phyloP scores from a whole-genome alignment of 2,888 invertebrate genomes.

The Caenorhabditis sp. region DNA sequence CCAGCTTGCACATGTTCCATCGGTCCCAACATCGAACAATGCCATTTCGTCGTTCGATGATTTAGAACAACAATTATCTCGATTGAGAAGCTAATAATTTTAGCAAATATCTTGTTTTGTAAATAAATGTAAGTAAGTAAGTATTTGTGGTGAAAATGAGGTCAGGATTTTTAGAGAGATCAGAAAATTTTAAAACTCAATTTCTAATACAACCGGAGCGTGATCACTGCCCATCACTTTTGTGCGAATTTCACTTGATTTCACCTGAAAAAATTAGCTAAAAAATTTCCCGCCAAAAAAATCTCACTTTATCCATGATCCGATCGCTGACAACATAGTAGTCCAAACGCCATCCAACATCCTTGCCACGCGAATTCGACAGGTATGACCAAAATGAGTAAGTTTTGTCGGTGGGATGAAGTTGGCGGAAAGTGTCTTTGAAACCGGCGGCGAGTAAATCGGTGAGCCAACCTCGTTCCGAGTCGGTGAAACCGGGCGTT shows the following conservation, averaged over 20 bases:
- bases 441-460: conserved; percentile 81
- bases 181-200: conserved; percentile 74
- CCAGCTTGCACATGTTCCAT: conserved; percentile 13
- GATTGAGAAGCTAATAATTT: conserved; percentile 31
- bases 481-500: conserved; percentile 92
- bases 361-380: conserved; percentile 84
- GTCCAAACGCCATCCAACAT: conserved; percentile 96
- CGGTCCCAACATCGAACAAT: conserved; percentile 13
- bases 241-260: conserved; percentile 83
- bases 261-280: conserved; percentile 31
- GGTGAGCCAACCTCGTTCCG: conserved; percentile 90
- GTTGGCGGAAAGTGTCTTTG: conserved; percentile 76
- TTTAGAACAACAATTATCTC: conserved; percentile 45
- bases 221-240: conserved; percentile 92
- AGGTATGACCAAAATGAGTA: conserved; percentile 97
- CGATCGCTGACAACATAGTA: conserved; percentile 90
- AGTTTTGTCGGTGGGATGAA: conserved; percentile 83
- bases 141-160: neutral
- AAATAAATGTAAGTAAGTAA: neutral
- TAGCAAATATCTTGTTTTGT: neutral
- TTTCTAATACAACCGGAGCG: conserved; percentile 86
- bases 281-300: too few species aligned
- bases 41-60: conserved; percentile 19
- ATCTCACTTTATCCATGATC: conserved; percentile 77
- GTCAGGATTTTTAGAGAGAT: conserved; percentile 1